Percentiles rank a stretch among this genome's conserved stretches.
These are phyloP conservation scores for Ornithoptera priamus DNA, from an alignment of 2,888 invertebrate genomes.

Conservation along the genomic window DNA sequence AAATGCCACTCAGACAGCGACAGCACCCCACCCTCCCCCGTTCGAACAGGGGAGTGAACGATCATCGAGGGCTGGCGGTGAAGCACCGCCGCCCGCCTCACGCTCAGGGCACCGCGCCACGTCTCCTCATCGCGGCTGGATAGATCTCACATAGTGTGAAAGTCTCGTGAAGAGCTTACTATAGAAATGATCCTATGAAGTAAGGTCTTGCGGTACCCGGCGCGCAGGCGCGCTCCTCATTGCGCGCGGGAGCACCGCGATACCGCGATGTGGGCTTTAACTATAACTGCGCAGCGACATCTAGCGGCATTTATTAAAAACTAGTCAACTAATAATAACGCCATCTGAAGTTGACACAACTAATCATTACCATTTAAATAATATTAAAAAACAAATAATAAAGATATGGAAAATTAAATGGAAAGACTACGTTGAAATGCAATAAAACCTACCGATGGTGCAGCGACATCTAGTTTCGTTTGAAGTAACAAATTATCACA, in stretches of 20 bases:
- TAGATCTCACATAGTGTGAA: slow-evolving; percentile 25
- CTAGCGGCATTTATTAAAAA: neutral
- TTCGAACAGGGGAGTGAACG: slow-evolving; percentile 17
- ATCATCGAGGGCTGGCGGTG: slow-evolving; percentile 24
- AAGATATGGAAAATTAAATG: too few relatives aligned
- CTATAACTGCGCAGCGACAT: neutral
- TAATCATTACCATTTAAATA: too few relatives aligned
- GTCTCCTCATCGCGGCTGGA: slow-evolving; percentile 14
- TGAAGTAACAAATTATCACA: neutral
- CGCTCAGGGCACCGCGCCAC: neutral
- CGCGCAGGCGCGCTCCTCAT: neutral
- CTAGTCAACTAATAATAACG: too few relatives aligned
- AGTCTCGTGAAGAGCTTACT: slow-evolving; percentile 26
- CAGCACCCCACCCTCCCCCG: slow-evolving; percentile 17
- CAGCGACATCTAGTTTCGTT: slow-evolving; percentile 1
- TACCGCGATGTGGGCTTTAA: neutral
- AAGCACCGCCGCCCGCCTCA: neutral
- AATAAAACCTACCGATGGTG: too few relatives aligned
- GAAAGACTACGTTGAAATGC: too few relatives aligned
- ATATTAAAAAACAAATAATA: too few relatives aligned
- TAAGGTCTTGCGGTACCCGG: too few relatives aligned
- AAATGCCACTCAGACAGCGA: slow-evolving; percentile 26
- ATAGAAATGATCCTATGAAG: slow-evolving; percentile 26
- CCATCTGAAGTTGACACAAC: too few relatives aligned
- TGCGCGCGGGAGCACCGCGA: neutral